phyloP scores from a whole-genome alignment of 1,140 invertebrate species.

The Hormaphis cornu region DNA sequence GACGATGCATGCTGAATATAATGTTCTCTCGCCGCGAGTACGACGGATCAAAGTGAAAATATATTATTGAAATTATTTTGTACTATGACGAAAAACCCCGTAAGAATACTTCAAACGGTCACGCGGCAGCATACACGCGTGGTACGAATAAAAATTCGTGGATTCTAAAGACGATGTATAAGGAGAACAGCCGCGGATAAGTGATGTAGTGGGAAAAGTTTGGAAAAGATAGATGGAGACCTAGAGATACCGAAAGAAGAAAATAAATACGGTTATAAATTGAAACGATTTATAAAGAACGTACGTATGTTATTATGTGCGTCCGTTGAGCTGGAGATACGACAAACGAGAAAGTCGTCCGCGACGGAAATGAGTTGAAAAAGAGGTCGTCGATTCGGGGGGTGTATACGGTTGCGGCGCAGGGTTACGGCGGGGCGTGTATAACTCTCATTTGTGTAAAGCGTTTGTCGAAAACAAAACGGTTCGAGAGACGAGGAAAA shows the following conservation, averaged over 20 bases:
- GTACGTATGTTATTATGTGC: not conserved
- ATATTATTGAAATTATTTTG: constrained; percentile 27
- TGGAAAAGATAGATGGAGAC: constrained; percentile 3
- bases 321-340: not conserved
- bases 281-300: constrained; percentile 26
- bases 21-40: not conserved
- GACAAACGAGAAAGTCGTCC: constrained; percentile 24
- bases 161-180: constrained; percentile 18
- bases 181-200: constrained; percentile 5
- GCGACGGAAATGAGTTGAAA: constrained; percentile 25
- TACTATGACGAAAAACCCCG: not conserved
- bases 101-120: constrained; percentile 4
- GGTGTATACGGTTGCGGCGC: not conserved
- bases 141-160: not conserved
- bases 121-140: too few relatives aligned
- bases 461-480: constrained; percentile 27
- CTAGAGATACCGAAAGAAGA: not conserved
- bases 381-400: constrained; percentile 6
- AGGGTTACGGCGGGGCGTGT: not conserved
- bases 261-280: constrained; percentile 24
- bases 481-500: not conserved
- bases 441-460: constrained; percentile 23
- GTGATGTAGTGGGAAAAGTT: not conserved
- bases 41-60: constrained; percentile 18
- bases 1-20: constrained; percentile 10